These are phyloP conservation scores for Muntiacus muntjak DNA, from an alignment of 2,113 vertebrate genomes.

Conservation along the genomic window DNA sequence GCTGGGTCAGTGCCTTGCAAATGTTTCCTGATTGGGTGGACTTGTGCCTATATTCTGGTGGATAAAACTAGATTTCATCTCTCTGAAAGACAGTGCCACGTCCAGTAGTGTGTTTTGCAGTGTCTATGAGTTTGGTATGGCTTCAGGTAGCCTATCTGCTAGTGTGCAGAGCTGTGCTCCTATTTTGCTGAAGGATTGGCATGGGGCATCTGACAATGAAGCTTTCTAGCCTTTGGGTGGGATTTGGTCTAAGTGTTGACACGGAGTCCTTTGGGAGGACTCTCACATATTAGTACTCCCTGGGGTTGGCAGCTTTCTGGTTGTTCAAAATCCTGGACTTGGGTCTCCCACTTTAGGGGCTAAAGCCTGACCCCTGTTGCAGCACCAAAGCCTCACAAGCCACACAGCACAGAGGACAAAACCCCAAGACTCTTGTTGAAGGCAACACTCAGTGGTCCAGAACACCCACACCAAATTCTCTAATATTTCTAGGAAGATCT, in stretches of 20 bases:
- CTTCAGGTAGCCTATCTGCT: neutral
- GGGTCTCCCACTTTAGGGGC: neutral
- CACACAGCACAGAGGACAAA: neutral
- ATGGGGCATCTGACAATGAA: neutral
- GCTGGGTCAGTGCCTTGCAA: neutral
- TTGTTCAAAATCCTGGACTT: neutral
- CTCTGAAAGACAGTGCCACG: neutral
- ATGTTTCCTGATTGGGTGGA: neutral
- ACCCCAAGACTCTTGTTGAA: neutral
- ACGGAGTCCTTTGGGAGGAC: neutral
- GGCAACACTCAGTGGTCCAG: neutral
- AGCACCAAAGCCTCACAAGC: neutral
- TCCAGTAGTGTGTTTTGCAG: neutral
- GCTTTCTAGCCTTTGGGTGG: neutral
- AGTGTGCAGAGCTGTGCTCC: neutral
- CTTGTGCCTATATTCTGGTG: neutral
- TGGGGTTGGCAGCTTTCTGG: neutral
- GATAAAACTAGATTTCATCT: neutral
- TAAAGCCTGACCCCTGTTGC: neutral
- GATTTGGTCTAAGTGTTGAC: neutral
- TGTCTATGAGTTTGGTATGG: neutral
- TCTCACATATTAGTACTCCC: neutral
- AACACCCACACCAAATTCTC: neutral
- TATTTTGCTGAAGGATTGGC: neutral
- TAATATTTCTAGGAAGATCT: neutral